Evolutionary conservation across 2,113 vertebrate species (phyloP).

Genomic region (Todiramphus chloris): DNA sequence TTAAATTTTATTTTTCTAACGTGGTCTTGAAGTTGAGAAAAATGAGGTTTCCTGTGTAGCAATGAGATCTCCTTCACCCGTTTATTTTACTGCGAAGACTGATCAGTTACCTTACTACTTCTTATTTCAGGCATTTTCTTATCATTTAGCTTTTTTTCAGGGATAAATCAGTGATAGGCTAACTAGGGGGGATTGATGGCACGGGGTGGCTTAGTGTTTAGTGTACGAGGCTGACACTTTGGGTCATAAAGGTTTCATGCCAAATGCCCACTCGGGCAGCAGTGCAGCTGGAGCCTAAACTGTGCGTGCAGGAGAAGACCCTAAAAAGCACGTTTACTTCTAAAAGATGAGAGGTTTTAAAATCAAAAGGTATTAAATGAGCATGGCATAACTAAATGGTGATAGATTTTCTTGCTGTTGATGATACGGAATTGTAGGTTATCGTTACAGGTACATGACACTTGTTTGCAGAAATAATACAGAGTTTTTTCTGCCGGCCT

Average conservation of each 20-base stretch:
- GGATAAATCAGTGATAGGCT: background rate
- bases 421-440: background rate
- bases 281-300: background rate
- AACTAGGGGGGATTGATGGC: rapidly evolving
- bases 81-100: background rate
- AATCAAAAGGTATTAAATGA: background rate
- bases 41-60: background rate
- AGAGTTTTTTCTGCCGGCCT: background rate
- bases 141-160: background rate
- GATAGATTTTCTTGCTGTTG: background rate
- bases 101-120: background rate
- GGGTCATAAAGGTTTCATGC: background rate
- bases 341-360: rapidly evolving
- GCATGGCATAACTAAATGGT: background rate
- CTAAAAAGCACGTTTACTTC: background rate
- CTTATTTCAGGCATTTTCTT: background rate
- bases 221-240: rapidly evolving
- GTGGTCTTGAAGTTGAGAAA: background rate
- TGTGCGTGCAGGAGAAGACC: background rate
- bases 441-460: background rate
- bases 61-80: background rate
- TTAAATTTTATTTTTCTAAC: background rate
- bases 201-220: background rate
- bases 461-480: background rate
- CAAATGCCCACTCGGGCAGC: background rate